Evolutionary conservation across 1,140 invertebrate genomes (phyloP), one percentile per base, ranked within the genome.

Genomic region (Aphis craccivora): DNA sequence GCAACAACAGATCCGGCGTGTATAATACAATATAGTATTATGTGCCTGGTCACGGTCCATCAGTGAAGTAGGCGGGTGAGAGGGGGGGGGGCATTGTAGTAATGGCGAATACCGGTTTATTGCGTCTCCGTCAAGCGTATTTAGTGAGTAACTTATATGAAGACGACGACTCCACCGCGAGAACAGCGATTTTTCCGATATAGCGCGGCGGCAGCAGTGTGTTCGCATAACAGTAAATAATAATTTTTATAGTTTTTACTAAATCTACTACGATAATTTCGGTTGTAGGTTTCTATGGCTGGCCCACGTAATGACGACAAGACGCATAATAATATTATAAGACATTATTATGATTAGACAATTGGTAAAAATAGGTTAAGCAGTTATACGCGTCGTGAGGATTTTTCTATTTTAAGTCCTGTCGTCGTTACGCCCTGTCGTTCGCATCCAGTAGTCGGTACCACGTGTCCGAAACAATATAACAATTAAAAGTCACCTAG

Each of bases 51-150:
- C 91, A 53, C 48, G 91, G 91, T 92, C 91, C 91, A 92, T 92
- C 23, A 22, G 45, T n/a, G 22, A 14, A 3, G n/a, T 22, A n/a
- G 91, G 11, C 23, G 2, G n/a, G 60, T 30, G n/a, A n/a, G 23
- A 35, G 23, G n/a, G 20, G n/a, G n/a, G 91, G 9, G 76, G 20
- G n/a, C 67, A 83, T 51, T 92, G 35, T 92, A 84, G 81, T 53
- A 93, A 93, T 51, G 91, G 91, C 67, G 91, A 93, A 84, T 93
- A 84, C 91, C 91, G 91, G 91, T 84, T 76, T 93, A 84, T 84
- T 90, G 89, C 81, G 91, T 51, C 67, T 91, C 67, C n/a, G 43
- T n/a, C 40, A 25, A 30, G 23, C 35, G 53, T 53, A 23, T 45
- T 45, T 18, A 51, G 45, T 48, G 45, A 2, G 37, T 53, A 88